Percentiles rank a stretch among this genome's conserved stretches.
Evolutionary conservation across 2,113 vertebrate genomes (phyloP).

Genomic region (Tachysurus vachellii): DNA sequence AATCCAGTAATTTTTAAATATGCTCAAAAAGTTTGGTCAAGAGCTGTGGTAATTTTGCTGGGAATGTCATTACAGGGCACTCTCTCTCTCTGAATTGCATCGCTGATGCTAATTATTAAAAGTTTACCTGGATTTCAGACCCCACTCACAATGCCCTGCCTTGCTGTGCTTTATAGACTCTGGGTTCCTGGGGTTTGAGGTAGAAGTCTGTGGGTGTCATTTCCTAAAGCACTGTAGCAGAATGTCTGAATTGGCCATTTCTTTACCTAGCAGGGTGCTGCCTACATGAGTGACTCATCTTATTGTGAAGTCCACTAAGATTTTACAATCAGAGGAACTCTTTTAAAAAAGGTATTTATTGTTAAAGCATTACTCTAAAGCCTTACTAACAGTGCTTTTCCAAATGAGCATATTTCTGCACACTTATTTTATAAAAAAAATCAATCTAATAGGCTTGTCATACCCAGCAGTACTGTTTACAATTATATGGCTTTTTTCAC

Average conservation of each 20-base stretch:
- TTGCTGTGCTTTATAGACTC: not conserved
- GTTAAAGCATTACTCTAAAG: not conserved
- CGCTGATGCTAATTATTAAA: not conserved
- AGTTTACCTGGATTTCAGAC: not conserved
- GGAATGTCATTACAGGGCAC: not conserved
- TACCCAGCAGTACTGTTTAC: not conserved
- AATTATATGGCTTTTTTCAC: not conserved
- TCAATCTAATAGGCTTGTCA: too few species aligned
- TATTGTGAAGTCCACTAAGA: slow-evolving; percentile 15
- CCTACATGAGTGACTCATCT: slow-evolving; percentile 23
- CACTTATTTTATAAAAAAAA: not conserved
- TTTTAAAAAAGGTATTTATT: not conserved
- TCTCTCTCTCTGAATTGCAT: not conserved
- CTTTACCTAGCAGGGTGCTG: slow-evolving; percentile 19
- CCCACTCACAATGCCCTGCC: not conserved
- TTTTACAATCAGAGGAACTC: slow-evolving; percentile 6
- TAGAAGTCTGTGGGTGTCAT: not conserved
- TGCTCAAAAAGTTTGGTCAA: not conserved
- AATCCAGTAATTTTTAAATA: not conserved
- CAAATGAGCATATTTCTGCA: not conserved
- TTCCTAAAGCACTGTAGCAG: not conserved
- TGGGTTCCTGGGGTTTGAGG: not conserved
- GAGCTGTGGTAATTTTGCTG: not conserved
- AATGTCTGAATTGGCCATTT: slow-evolving; percentile 26
- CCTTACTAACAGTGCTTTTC: not conserved